Evolutionary conservation across 1,140 invertebrate genomes (phyloP).

Genomic region (Lepidotrigona ventralis): DNA sequence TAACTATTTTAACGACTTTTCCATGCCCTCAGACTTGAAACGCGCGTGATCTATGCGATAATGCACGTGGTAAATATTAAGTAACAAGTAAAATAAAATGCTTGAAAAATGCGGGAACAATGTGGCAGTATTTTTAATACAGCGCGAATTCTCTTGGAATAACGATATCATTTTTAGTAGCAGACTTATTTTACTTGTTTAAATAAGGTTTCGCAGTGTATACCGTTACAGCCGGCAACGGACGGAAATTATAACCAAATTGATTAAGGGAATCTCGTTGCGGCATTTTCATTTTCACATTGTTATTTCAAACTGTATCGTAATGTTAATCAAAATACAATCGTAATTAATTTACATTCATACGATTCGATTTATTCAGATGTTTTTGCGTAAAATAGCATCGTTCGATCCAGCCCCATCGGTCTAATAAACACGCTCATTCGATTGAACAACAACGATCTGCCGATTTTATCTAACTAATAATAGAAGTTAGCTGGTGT

Average conservation of each 20-base stretch:
- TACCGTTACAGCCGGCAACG: not conserved
- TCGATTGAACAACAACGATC: not conserved
- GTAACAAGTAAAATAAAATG: not conserved
- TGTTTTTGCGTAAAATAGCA: not conserved
- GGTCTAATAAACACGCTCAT: not conserved
- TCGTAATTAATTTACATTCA: constrained; percentile 8
- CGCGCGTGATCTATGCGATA: no score
- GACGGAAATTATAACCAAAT: constrained; percentile 5
- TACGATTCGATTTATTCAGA: not conserved
- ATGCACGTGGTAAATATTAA: not conserved
- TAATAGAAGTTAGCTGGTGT: not conserved
- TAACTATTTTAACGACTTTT: no score
- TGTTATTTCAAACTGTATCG: constrained; percentile 11
- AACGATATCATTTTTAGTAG: not conserved
- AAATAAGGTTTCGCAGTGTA: constrained; percentile 21
- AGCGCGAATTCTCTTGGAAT: not conserved
- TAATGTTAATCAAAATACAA: constrained; percentile 18
- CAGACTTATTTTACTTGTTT: not conserved
- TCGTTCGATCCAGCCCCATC: not conserved
- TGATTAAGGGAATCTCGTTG: not conserved
- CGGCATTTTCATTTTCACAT: constrained; percentile 14
- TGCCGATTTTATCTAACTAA: constrained; percentile 12
- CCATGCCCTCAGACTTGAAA: no score
- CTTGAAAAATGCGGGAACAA: not conserved
- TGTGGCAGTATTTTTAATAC: not conserved